Evolutionary conservation across 2,888 invertebrate species (phyloP), one percentile per base, ranked within the genome.

Genomic region (Trichogramma dendrolimi): DNA sequence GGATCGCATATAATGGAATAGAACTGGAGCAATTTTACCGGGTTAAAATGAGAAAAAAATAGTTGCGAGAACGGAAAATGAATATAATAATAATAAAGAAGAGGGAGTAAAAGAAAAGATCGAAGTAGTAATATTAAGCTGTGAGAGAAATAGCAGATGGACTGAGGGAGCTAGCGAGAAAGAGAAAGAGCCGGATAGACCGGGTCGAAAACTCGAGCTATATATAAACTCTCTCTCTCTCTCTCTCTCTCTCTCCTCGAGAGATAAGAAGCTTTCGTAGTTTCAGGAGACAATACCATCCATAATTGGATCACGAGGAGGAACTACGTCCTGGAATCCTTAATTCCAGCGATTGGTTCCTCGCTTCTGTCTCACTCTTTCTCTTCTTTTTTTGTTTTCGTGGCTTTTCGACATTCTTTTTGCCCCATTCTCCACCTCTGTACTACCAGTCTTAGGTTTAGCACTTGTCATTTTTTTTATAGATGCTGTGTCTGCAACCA

Each of bases 231-330:
- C 27, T 27, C 27, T 27, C 14, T 14, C 27, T 27, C 27, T 27
- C 14, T 14, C 14, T 14, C 14, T 14, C 2, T 14, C 14, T 14
- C 14, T 14, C 27, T 14, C 55, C 40, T 14, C 53, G 62, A 55
- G 14, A 72, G 72, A 72, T 73, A 72, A 74, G 71, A 69, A 69
- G 71, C 71, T 71, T 71, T 70, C 67, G 70, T 70, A 72, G 71
- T 71, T 72, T 69, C 69, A 62, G 69, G 72, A 74, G 73, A 74
- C 73, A 74, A 74, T 73, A 71, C 72, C 70, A 67, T 62, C 69
- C 72, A 71, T 74, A 74, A 74, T 74, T 73, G 73, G 73, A 73
- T 74, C 72, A 72, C 70, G 71, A 73, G 71, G 67, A 68, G 69
- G 68, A 68, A 38, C 61, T 59, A 51, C 68, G 71, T 71, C 71